These are phyloP conservation scores for Drosophila littoralis DNA, from an alignment of 1,140 invertebrate species.

Conservation along the genomic window DNA sequence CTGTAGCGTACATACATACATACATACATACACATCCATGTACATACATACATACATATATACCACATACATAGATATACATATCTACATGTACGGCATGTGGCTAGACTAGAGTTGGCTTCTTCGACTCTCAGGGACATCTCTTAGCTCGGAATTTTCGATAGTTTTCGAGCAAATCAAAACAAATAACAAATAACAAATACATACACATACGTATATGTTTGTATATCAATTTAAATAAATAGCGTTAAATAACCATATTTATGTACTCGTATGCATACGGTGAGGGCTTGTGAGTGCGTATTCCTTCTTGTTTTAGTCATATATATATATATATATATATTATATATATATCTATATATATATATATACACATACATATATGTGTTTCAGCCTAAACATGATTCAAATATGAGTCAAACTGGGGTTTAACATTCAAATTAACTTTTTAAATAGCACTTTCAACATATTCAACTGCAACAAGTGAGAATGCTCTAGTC, in stretches of 20 bases:
- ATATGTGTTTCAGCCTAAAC: not conserved
- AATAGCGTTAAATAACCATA: slow-evolving; percentile 10
- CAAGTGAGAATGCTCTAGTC: no score
- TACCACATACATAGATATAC: not conserved
- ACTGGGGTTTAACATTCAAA: no score
- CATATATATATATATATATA: not conserved
- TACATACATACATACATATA: not conserved
- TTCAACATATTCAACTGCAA: no score
- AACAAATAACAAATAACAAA: slow-evolving; percentile 17
- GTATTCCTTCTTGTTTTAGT: not conserved
- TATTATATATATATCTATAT: not conserved
- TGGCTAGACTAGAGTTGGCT: slow-evolving; percentile 1
- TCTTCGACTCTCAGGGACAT: not conserved
- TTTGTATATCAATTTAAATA: not conserved
- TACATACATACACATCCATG: not conserved
- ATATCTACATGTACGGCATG: not conserved
- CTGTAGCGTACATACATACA: not conserved
- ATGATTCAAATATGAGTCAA: no score
- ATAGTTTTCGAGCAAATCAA: slow-evolving; percentile 29
- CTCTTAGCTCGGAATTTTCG: not conserved
- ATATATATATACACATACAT: not conserved
- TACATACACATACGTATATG: not conserved
- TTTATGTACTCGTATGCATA: slow-evolving; percentile 11
- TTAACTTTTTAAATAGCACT: no score
- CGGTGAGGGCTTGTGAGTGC: not conserved